These are phyloP conservation scores for Heteromyza rotundicornis DNA, from an alignment of 2,888 invertebrate genomes.

Conservation along the genomic window DNA sequence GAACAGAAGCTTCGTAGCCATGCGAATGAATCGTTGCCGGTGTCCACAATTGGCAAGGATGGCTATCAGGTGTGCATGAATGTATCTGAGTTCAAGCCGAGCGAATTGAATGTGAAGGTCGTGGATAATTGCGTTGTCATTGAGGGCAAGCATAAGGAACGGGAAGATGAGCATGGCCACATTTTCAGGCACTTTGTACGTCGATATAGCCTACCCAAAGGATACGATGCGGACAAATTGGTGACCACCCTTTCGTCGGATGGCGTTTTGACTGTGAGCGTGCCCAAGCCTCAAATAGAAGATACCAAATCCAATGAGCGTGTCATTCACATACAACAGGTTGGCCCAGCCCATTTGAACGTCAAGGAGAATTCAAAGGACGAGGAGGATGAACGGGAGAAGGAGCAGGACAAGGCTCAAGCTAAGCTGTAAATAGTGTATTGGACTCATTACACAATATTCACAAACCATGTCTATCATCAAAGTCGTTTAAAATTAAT, in stretches of 20 bases:
- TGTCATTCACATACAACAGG: conserved; percentile 49
- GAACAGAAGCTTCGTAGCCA: conserved; percentile 51
- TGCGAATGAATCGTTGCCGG: conserved; percentile 47
- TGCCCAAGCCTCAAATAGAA: conserved; percentile 64
- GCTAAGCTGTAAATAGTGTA: not conserved
- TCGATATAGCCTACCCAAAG: conserved; percentile 71
- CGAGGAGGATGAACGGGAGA: no score
- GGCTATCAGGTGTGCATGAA: conserved; percentile 73
- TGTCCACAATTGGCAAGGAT: conserved; percentile 61
- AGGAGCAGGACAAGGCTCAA: conserved; percentile 29
- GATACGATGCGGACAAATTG: conserved; percentile 73
- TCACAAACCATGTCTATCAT: no score
- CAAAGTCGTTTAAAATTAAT: no score
- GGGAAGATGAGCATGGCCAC: conserved; percentile 74
- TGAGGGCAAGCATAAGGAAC: conserved; percentile 78
- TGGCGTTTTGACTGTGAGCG: conserved; percentile 77
- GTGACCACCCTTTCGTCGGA: conserved; percentile 79
- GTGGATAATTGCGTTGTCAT: conserved; percentile 66
- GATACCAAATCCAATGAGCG: conserved; percentile 43
- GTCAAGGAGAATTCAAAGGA: no score
- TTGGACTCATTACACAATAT: not conserved
- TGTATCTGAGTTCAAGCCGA: conserved; percentile 74
- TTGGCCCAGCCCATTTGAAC: conserved; percentile 51
- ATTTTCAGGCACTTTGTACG: conserved; percentile 82
- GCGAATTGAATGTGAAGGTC: conserved; percentile 73